Conservation (phyloP, 2,797 vertebrate genomes). For the Gymnoscopelus microlampas region DNA sequence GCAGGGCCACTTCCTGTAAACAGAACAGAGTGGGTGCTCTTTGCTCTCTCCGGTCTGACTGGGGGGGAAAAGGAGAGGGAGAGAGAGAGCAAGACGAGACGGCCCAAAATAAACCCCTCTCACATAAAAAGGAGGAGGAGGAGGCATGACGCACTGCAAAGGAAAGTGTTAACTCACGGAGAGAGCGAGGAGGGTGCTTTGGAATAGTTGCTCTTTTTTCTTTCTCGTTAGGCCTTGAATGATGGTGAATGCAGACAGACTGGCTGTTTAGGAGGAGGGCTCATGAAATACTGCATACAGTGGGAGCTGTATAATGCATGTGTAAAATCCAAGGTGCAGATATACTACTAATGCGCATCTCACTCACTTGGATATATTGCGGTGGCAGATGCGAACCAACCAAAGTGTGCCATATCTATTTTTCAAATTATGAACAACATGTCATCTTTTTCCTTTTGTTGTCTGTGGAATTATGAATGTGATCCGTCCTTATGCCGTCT, state of each 20-base stretch:
- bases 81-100: constrained; percentile 55
- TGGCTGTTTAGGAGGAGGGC: constrained; percentile 34
- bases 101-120: constrained; percentile 76
- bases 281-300: constrained; percentile 32
- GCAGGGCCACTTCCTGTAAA: constrained; percentile 75
- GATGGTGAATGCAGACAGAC: constrained; percentile 31
- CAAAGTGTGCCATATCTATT: neutral
- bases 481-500: neutral
- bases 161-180: constrained; percentile 42
- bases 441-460: neutral
- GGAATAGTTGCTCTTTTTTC: constrained; percentile 21
- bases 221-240: constrained; percentile 30
- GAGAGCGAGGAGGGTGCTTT: constrained; percentile 19
- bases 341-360: constrained; percentile 13
- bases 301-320: neutral
- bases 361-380: neutral
- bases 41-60: constrained; percentile 51
- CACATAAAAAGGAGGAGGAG: constrained; percentile 40
- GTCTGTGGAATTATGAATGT: neutral
- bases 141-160: constrained; percentile 32
- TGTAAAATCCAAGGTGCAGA: neutral
- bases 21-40: constrained; percentile 65
- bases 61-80: constrained; percentile 29
- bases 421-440: neutral
- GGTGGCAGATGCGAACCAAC: neutral